These are phyloP conservation scores for Dynastes tityus DNA, from an alignment of 2,888 invertebrate species.

Conservation along the genomic window DNA sequence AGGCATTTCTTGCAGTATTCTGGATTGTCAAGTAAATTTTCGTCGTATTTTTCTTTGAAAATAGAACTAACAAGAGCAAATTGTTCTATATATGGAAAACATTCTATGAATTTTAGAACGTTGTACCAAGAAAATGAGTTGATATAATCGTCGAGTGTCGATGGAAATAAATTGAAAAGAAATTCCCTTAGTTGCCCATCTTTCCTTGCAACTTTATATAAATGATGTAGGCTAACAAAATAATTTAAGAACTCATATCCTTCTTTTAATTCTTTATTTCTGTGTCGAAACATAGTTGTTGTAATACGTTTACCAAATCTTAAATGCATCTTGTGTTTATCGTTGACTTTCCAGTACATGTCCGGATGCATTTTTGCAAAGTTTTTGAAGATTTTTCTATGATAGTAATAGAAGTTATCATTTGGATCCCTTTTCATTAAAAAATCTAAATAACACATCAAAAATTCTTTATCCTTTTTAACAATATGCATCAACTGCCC, in stretches of 20 bases:
- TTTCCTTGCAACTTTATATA: slow-evolving; percentile 33
- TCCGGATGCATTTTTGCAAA: slow-evolving; percentile 21
- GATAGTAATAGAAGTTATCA: background rate
- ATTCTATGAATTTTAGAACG: background rate
- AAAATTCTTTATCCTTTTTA: slow-evolving; percentile 47
- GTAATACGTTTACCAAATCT: slow-evolving; percentile 37
- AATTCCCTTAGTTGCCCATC: slow-evolving; percentile 17
- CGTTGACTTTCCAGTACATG: slow-evolving; percentile 26
- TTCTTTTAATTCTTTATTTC: background rate
- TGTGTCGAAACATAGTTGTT: slow-evolving; percentile 18
- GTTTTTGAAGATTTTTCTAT: background rate
- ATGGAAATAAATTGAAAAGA: slow-evolving; percentile 16
- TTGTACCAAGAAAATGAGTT: background rate
- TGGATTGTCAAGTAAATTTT: slow-evolving; percentile 29
- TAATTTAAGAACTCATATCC: background rate
- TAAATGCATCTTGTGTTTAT: slow-evolving; percentile 10
- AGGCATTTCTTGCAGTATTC: slow-evolving; percentile 1
- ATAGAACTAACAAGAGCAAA: slow-evolving; percentile 20
- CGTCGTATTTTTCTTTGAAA: slow-evolving; percentile 30
- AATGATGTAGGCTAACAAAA: background rate
- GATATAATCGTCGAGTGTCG: background rate
- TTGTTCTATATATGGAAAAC: background rate
- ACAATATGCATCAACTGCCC: slow-evolving; percentile 47
- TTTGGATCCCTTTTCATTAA: background rate
- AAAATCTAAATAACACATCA: slow-evolving; percentile 47